These are phyloP conservation scores for Pelagia noctiluca DNA, from an alignment of 30 jellyfish, hydroid and myxozoan genomes.

Conservation along the genomic window DNA sequence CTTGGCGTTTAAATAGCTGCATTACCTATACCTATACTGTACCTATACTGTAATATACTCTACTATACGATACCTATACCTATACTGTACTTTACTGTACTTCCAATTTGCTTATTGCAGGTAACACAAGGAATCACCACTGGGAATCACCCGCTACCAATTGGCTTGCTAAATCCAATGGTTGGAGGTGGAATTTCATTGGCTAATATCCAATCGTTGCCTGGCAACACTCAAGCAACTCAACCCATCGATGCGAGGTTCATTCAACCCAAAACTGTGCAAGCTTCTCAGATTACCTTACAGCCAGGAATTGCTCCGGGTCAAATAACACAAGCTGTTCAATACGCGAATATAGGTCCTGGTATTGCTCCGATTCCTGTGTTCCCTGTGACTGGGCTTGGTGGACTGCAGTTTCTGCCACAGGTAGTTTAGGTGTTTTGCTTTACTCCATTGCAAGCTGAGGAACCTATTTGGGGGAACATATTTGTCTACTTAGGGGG, in stretches of 20 bases:
- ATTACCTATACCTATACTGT: too few relatives aligned
- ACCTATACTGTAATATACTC: too few relatives aligned
- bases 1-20: too few relatives aligned
- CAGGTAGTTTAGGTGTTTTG: conserved; percentile 23
- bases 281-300: neutral
- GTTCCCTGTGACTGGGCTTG: conserved; percentile 69
- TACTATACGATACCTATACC: too few relatives aligned
- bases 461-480: too few relatives aligned
- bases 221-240: conserved; percentile 49
- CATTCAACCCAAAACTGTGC: neutral
- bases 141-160: conserved; percentile 65
- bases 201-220: conserved; percentile 47
- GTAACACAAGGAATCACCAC: conserved; percentile 42
- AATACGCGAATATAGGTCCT: conserved; percentile 47
- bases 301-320: conserved; percentile 44
- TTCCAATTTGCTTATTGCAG: conserved; percentile 6
- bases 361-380: conserved; percentile 65
- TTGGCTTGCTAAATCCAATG: conserved; percentile 51
- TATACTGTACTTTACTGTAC: neutral
- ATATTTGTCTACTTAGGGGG: too few relatives aligned
- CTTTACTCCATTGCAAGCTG: neutral
- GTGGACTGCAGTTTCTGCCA: conserved; percentile 69
- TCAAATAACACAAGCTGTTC: conserved; percentile 57
- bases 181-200: conserved; percentile 55
- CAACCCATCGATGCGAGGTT: conserved; percentile 29